Base-by-base conservation (phyloP, 2,113 vertebrate genomes). In the Toxotes jaculatrix region DNA sequence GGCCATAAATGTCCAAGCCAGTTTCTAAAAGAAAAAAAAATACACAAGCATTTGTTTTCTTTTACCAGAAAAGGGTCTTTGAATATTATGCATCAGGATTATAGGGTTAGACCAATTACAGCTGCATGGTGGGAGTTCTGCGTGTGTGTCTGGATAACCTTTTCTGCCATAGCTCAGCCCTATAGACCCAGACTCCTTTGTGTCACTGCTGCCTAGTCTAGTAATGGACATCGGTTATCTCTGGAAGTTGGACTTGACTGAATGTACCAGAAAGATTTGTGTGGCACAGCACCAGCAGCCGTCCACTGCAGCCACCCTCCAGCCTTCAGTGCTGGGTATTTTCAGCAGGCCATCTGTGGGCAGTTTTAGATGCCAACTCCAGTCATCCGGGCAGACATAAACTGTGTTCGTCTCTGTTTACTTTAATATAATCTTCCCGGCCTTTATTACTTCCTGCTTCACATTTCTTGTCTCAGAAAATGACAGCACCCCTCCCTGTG, bases 311-410 rank as follows among this genome's bases (percentile, higher is more conserved):
- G 69, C 72, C 59, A 4, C 43, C 83, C 76, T 60, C 74, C 75
- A 76, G 77, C 79, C 64, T 40, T 36, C 68, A 3, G 68, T 51
- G 77, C 68, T 72, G 0, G 19, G 42, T 79, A 23, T 74, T 86
- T 87, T 76, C 80, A 76, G 85, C 72, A 65, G 74, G 84, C 88
- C 89, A 89, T 92, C 87, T 92, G 91, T 72, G 62, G 78, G 55
- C 63, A 77, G 47, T 23, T 70, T 74, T 9, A 32, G 1, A 32
- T 80, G 84, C 86, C 91, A 87, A 12, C 27, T 79, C 31, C 47
- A 66, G 56, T 82, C 80, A 86, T 86, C 57, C 51, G 17, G 11
- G 38, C 59, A 66, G 63, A 87, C 36, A 51, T 56, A 67, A 64
- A 74, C 31, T 57, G 45, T 65, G 71, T 75, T 69, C 62, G 32